Evolutionary conservation across 1,140 invertebrate genomes (phyloP).

Genomic region (Melanaphis sacchari): DNA sequence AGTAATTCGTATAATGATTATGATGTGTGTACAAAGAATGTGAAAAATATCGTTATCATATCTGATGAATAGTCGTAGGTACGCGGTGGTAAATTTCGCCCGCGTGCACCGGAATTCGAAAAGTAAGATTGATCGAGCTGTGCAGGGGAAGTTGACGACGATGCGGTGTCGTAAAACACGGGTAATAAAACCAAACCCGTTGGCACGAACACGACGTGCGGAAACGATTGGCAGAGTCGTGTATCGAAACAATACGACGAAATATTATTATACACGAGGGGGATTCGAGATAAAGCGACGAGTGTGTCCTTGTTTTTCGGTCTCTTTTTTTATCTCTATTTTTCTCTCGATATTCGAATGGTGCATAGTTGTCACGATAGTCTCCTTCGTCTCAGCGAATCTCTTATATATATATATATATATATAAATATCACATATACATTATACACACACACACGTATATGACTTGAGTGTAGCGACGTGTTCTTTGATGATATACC

Average conservation of each 20-base stretch:
- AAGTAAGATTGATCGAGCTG: constrained; percentile 13
- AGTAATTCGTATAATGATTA: neutral
- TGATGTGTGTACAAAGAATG: neutral
- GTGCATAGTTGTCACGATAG: neutral
- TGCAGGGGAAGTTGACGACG: neutral
- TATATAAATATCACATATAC: too few relatives aligned
- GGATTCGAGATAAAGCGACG: neutral
- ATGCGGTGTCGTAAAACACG: constrained; percentile 1
- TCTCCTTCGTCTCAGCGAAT: neutral
- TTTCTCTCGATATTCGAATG: neutral
- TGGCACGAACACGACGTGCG: too few relatives aligned
- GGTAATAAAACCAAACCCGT: neutral
- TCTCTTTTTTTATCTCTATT: neutral
- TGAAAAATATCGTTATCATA: neutral
- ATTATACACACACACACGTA: too few relatives aligned
- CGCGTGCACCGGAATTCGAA: neutral
- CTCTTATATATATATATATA: neutral
- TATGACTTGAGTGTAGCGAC: neutral
- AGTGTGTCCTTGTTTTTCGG: neutral
- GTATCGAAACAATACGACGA: neutral
- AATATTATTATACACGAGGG: neutral
- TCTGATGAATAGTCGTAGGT: neutral
- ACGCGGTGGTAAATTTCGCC: neutral
- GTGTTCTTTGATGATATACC: neutral
- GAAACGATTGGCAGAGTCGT: neutral